phyloP scores from a whole-genome alignment of 2,113 vertebrate genomes.

The Pangasianodon gigas region DNA sequence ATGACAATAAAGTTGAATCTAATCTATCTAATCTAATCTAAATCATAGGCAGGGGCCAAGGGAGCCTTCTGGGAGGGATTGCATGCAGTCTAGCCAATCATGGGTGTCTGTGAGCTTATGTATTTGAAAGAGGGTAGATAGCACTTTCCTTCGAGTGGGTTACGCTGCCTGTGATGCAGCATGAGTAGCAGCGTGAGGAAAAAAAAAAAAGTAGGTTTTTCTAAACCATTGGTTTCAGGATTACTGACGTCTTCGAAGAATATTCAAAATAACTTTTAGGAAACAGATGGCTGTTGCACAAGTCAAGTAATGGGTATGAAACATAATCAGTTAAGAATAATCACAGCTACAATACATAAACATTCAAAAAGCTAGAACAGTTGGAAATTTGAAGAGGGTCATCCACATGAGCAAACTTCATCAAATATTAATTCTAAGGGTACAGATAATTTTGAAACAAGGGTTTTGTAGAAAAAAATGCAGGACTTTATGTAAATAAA shows the following conservation, averaged over 20 bases:
- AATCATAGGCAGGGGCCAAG: neutral
- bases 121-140: too few relatives aligned
- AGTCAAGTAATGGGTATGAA: neutral
- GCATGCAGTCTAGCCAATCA: neutral
- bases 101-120: too few relatives aligned
- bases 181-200: neutral
- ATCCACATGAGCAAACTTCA: neutral
- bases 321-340: neutral
- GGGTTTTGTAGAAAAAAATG: neutral
- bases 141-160: neutral
- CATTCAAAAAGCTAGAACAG: neutral
- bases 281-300: too few relatives aligned
- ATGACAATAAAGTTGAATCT: neutral
- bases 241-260: too few relatives aligned
- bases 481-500: neutral
- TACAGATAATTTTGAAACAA: neutral
- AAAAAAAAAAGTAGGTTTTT: neutral
- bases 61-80: neutral
- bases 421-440: neutral
- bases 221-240: neutral
- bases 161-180: neutral
- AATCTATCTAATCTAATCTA: neutral
- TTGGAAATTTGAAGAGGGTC: neutral
- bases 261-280: too few relatives aligned
- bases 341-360: neutral